Percentiles rank a stretch among this genome's conserved stretches.
Evolutionary conservation across 2,888 invertebrate genomes (phyloP).

Genomic region (Lycia hirtaria): DNA sequence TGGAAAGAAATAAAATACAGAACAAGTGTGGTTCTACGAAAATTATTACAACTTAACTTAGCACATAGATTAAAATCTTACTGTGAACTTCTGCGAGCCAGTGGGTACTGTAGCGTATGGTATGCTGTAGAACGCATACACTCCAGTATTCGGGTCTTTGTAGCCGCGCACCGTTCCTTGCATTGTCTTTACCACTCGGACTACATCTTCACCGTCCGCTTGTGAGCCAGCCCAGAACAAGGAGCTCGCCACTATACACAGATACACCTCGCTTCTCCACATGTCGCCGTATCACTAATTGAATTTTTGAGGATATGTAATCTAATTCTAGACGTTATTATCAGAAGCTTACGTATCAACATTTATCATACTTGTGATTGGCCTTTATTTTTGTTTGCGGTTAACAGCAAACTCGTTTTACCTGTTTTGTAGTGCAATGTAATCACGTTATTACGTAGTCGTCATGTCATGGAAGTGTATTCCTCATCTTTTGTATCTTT

Average conservation of each 20-base stretch:
- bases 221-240: slow-evolving; percentile 8
- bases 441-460: no score
- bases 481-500: no score
- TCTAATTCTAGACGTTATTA: not conserved
- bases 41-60: no score
- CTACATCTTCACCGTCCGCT: slow-evolving; percentile 24
- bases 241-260: slow-evolving; percentile 1
- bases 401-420: no score
- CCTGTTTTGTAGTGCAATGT: no score
- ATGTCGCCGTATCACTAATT: slow-evolving; percentile 9
- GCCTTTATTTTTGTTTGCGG: no score
- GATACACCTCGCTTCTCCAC: slow-evolving; percentile 14
- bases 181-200: slow-evolving; percentile 42
- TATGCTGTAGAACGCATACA: slow-evolving; percentile 58
- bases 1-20: no score
- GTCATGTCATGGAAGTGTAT: no score
- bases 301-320: not conserved
- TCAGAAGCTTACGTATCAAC: not conserved
- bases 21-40: no score
- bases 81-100: slow-evolving; percentile 56
- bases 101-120: slow-evolving; percentile 67
- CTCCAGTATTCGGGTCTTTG: slow-evolving; percentile 42
- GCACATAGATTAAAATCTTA: no score
- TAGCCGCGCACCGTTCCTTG: slow-evolving; percentile 60
- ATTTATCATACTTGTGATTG: not conserved